phyloP scores from a whole-genome alignment of 1,140 invertebrate genomes.

The Atta colombica region DNA sequence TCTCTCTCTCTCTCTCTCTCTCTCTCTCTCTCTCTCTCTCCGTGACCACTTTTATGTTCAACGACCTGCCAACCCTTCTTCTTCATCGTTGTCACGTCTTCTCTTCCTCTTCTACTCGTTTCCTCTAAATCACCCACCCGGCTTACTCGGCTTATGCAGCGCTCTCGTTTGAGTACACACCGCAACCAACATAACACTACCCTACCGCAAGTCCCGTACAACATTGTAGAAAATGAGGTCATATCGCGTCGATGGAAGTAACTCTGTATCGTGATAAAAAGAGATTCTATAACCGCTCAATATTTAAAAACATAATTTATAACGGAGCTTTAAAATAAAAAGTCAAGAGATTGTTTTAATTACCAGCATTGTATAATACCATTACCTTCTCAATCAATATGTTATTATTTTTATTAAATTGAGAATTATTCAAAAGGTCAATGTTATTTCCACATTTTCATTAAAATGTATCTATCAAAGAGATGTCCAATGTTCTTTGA shows the following conservation, averaged over 20 bases:
- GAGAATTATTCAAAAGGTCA: background rate
- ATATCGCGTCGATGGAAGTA: slow-evolving; percentile 16
- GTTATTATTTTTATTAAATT: background rate
- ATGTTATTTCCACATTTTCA: background rate
- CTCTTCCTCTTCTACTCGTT: slow-evolving; percentile 62
- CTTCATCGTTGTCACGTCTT: slow-evolving; percentile 30
- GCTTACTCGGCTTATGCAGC: slow-evolving; percentile 59
- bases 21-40: slow-evolving; percentile 51
- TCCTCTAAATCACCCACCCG: slow-evolving; percentile 63
- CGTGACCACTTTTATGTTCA: slow-evolving; percentile 77
- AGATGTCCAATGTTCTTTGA: background rate
- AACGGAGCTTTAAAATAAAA: background rate
- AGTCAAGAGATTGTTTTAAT: background rate
- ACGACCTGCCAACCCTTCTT: slow-evolving; percentile 69
- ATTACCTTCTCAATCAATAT: background rate
- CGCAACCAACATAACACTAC: slow-evolving; percentile 48
- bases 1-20: slow-evolving; percentile 37
- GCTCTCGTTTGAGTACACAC: slow-evolving; percentile 70
- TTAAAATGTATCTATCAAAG: background rate
- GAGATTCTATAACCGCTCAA: slow-evolving; percentile 5
- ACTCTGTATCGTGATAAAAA: background rate
- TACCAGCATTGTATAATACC: background rate
- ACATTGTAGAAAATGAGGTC: slow-evolving; percentile 47
- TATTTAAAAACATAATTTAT: slow-evolving; percentile 2
- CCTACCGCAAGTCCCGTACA: slow-evolving; percentile 42